Percentiles rank a stretch among this genome's conserved stretches.
phyloP scores from a whole-genome alignment of 1,140 invertebrate genomes.

The Aphidius gifuensis region DNA sequence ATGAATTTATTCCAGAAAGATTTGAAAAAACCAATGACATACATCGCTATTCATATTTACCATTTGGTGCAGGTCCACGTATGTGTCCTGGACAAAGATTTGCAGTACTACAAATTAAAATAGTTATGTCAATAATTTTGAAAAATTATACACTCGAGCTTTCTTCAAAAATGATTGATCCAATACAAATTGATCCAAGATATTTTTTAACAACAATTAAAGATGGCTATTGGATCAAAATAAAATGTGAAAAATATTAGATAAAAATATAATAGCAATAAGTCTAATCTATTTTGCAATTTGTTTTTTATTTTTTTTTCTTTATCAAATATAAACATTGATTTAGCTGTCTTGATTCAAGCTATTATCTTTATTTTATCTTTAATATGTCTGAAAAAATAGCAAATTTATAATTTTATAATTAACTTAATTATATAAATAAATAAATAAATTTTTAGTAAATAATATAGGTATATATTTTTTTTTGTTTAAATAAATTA shows the following conservation, averaged over 20 bases:
- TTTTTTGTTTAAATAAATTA: no score
- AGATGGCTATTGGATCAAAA: conserved; percentile 7
- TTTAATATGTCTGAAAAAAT: no score
- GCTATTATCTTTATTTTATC: no score
- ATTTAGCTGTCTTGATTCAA: no score
- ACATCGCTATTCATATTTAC: conserved; percentile 52
- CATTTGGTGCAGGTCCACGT: conserved; percentile 61
- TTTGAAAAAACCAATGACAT: conserved; percentile 54
- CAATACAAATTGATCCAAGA: conserved; percentile 27
- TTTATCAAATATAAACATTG: no score
- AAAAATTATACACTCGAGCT: conserved; percentile 38
- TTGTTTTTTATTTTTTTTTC: no score
- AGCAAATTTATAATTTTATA: no score
- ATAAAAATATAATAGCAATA: no score
- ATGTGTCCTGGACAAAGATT: conserved; percentile 58
- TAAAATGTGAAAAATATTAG: neutral
- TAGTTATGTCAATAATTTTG: conserved; percentile 44
- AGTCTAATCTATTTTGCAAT: no score
- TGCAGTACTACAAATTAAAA: conserved; percentile 53
- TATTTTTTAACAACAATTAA: conserved; percentile 2
- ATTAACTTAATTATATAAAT: no score
- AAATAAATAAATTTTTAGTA: no score
- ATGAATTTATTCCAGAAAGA: conserved; percentile 65
- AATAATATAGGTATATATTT: no score
- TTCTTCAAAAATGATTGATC: conserved; percentile 28